Evolutionary conservation across 92 coral and sea anemone species (phyloP), one percentile per base, ranked within the genome.

Genomic region (Ricordea florida): DNA sequence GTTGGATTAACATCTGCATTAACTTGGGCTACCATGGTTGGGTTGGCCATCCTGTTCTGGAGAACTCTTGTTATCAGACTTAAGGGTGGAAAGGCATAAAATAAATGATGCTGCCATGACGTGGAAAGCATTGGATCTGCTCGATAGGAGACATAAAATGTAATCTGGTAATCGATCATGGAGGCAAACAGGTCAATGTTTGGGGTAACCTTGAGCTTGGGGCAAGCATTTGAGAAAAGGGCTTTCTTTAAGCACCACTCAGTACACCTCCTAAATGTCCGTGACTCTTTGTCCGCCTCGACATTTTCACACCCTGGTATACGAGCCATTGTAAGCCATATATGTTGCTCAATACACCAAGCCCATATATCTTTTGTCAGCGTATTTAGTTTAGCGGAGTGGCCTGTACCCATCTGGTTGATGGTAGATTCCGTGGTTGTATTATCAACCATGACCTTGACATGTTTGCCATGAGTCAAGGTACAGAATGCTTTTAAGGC

Each of bases 311-410:
- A 21, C 4, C 65, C 45, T 3, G 77, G 77, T 6, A 69, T 69
- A 33, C 65, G 77, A 62, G 65, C 77, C 15, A 50, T 27, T 49
- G 77, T 47, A 30, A 69, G 25, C 77, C 77, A 69, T 15, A 47
- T 32, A 50, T 69, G 32, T 27, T 50, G 11, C n/a, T 6, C 21
- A 27, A 50, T 69, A 20, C 77, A 69, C 65, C 77, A 69, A 15
- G 37, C 46, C 77, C 77, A 69, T 4, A 50, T 50, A 35, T 41
- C 10, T 33, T 69, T 69, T 6, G 13, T 13, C 41, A 35, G 41
- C 13, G 6, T 35, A 13, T 35, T 35, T 7, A 35, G 41, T 13
- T 7, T 35, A 35, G 6, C 8, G 41, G 41, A 35, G 41, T 35
- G 41, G 41, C 41, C 13, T 7, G 41, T 35, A 7, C 41, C 41